Evolutionary conservation across 2,888 invertebrate species (phyloP), one percentile per base, ranked within the genome.

Genomic region (Pandemis corylana): DNA sequence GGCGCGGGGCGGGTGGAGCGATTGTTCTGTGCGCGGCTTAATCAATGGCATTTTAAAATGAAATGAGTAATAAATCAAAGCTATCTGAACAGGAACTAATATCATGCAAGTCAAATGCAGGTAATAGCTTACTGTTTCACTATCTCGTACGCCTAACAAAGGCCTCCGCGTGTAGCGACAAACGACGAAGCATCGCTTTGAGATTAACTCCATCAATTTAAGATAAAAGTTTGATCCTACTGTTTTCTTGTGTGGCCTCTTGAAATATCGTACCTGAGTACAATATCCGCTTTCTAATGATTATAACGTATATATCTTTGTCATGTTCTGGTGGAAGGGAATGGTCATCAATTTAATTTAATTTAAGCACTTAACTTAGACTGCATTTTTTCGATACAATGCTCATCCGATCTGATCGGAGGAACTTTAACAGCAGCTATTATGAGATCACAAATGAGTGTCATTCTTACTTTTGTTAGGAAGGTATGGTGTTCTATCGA

Each of bases 161-260:
- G 84, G 82, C 80, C 83, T 84, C 83, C 80, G 83, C 85, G 83
- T 86, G 85, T 84, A 84, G 82, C 83, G 83, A 87, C 89, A 86
- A 86, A 87, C 87, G 86, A 89, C 89, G 86, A 88, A 89, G 87
- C 86, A 87, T 86, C 89, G 85, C 81, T 89, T 89, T 88, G 85
- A 92, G 91, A 92, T 92, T 91, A 91, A 85, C 84, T 82, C 84
- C 87, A 89, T 92, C 90, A 89, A 88, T 90, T 91, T 84, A 77
- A 91, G 91, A 92, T 92, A 91, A 81, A 78, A 85, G 82, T 80
- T 76, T 83, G 82, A 82, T 83, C 85, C 90, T 88, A 88, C 89
- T 83, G 87, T 85, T 87, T 83, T 85, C 84, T 81, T 87, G 90
- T 91, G 91, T 90, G 90, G 89, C 85, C 90, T 79, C 78, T 77